Evolutionary conservation across 1,140 invertebrate species (phyloP).

Genomic region (Phymorhynchus buccinoides): DNA sequence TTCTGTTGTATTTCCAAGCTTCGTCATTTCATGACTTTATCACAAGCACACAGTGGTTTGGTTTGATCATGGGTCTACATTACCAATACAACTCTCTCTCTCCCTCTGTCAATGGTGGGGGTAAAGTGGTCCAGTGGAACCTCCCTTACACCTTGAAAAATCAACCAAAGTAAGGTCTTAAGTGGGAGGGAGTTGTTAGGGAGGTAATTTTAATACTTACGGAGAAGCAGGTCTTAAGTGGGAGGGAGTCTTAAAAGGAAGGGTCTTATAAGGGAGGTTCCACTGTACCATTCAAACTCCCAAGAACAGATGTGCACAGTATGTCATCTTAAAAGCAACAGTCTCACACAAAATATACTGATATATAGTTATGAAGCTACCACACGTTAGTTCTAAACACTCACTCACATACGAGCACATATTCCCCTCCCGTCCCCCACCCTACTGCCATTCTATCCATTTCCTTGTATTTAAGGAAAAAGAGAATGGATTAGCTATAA

Average conservation of each 20-base stretch:
- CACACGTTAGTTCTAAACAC: slow-evolving; percentile 1
- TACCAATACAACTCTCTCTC: neutral
- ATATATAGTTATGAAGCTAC: neutral
- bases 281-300: neutral
- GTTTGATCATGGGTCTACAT: neutral
- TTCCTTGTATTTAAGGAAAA: too few species aligned
- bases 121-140: neutral
- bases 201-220: too few species aligned
- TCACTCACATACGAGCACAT: neutral
- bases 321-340: neutral
- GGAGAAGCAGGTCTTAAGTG: too few species aligned
- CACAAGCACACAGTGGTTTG: neutral
- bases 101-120: neutral
- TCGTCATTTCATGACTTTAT: neutral
- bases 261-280: too few species aligned
- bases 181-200: too few species aligned
- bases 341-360: neutral
- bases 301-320: neutral
- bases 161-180: too few species aligned
- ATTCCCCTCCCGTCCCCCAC: neutral
- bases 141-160: too few species aligned
- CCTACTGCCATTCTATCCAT: neutral
- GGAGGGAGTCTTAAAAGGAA: too few species aligned
- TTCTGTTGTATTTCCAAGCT: neutral
- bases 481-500: too few species aligned